Percentiles rank a stretch among this genome's conserved stretches.
phyloP scores from a whole-genome alignment of 2,113 vertebrate species.

The Numenius arquata region DNA sequence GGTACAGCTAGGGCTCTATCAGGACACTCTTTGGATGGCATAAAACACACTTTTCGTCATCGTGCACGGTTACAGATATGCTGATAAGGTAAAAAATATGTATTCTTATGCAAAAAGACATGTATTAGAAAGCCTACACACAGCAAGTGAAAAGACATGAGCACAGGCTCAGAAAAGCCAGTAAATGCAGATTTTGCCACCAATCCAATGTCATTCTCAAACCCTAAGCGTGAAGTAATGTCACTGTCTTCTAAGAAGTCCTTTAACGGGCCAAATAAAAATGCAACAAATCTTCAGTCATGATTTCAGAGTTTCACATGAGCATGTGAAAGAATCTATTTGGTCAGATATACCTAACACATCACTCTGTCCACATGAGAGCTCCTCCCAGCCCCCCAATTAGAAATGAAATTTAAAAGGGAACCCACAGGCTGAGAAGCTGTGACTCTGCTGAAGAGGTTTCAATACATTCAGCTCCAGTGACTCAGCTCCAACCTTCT shows the following conservation, averaged over 20 bases:
- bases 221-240: not conserved
- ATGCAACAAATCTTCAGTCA: not conserved
- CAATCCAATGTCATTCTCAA: not conserved
- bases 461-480: not conserved
- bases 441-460: not conserved
- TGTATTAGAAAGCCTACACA: not conserved
- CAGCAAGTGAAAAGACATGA: not conserved
- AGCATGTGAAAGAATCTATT: not conserved
- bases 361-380: not conserved
- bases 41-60: not conserved
- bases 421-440: not conserved
- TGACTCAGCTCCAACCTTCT: not conserved
- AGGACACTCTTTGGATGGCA: not conserved
- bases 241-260: not conserved
- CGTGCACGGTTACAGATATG: not conserved
- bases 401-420: not conserved
- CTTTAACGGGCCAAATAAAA: not conserved
- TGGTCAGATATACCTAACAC: not conserved
- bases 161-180: not conserved
- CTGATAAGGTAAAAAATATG: slow-evolving; percentile 24
- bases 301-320: not conserved
- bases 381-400: not conserved
- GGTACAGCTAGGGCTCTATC: not conserved
- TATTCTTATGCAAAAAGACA: not conserved
- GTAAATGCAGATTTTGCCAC: not conserved